Evolutionary conservation across 2,113 vertebrate species (phyloP).

Genomic region (Trogon melanurus): DNA sequence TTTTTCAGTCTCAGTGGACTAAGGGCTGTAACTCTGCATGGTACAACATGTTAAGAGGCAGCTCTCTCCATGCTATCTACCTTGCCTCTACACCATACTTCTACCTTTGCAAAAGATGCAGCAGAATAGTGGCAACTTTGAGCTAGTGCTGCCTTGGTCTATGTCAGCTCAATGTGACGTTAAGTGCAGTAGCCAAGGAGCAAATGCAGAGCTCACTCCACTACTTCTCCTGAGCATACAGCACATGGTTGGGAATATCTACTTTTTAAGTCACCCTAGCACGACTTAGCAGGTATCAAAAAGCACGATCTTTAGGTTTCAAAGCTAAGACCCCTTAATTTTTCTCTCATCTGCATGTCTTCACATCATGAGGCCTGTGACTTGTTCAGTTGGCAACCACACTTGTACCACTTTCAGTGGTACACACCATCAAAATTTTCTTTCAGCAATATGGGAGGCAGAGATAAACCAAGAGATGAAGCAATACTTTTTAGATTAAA

Average conservation of each 20-base stretch:
- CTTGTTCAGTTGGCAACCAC: neutral
- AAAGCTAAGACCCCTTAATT: neutral
- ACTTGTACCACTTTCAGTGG: neutral
- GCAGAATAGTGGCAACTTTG: neutral
- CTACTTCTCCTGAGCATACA: neutral
- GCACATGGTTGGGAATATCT: neutral
- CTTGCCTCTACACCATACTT: neutral
- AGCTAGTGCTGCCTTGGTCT: neutral
- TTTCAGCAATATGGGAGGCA: neutral
- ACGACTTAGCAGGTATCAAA: neutral
- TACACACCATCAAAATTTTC: neutral
- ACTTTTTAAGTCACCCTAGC: neutral
- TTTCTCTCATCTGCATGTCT: neutral
- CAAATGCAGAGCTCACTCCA: neutral
- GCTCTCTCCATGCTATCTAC: neutral
- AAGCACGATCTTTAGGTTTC: neutral
- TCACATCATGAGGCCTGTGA: neutral
- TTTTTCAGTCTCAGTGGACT: neutral
- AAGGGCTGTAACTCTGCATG: neutral
- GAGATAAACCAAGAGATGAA: neutral
- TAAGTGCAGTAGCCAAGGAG: neutral
- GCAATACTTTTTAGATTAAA: neutral
- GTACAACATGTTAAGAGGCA: neutral
- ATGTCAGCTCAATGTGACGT: rapidly evolving
- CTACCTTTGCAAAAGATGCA: neutral